A percentile compares a stretch with the other conserved stretches of the same genome.
Conservation (phyloP, 2,797 vertebrate genomes). For the Gastrophryne carolinensis region DNA sequence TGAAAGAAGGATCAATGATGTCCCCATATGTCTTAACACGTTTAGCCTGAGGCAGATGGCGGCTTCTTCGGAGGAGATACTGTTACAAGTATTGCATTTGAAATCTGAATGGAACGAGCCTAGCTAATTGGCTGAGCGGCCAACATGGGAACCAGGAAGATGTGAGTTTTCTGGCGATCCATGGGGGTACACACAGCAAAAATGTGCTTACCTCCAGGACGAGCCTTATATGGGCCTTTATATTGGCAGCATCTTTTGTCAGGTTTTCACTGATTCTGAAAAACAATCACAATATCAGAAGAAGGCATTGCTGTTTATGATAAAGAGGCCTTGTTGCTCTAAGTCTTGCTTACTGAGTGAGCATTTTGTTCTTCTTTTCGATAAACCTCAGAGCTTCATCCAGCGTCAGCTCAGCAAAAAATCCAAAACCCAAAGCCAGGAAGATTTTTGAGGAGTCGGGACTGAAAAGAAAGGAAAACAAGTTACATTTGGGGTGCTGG, state of each 20-base stretch:
- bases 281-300: constrained; percentile 18
- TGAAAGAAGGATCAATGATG: no score
- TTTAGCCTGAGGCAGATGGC: no score
- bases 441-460: constrained; percentile 80
- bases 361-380: constrained; percentile 81
- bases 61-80: no score
- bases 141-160: no score
- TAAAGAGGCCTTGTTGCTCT: constrained; percentile 33
- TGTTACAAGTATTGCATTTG: no score
- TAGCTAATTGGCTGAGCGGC: no score
- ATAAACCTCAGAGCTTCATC: constrained; percentile 83
- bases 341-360: constrained; percentile 74
- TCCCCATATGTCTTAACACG: no score
- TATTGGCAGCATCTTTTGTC: constrained; percentile 83
- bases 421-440: constrained; percentile 83
- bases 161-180: no score
- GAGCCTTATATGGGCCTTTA: constrained; percentile 88
- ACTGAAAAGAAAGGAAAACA: constrained; percentile 59
- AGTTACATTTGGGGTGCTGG: not conserved
- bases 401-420: constrained; percentile 83
- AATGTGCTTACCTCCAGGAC: constrained; percentile 83
- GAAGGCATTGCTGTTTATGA: constrained; percentile 13
- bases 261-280: constrained; percentile 78
- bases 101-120: no score
- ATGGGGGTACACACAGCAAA: no score